Conservation (phyloP, 2,888 invertebrate genomes). For the Heterodera filipjevi region DNA sequence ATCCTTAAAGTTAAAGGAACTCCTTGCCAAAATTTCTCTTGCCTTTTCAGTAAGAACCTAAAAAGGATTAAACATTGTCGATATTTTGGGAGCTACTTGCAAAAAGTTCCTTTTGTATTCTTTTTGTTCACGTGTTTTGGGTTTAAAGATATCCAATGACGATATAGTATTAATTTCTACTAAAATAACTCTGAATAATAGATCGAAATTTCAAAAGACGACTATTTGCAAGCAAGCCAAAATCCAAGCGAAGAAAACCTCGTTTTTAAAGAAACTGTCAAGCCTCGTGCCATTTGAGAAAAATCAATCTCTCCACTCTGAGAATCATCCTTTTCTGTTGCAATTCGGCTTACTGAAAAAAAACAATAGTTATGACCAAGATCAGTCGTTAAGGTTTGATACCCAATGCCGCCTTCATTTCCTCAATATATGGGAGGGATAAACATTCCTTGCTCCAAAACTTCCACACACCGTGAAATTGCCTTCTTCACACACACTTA, state of each 20-base stretch:
- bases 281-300: constrained; percentile 30
- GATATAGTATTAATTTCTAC: too few species aligned
- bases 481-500: constrained; percentile 44
- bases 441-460: constrained; percentile 70
- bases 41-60: constrained; percentile 41
- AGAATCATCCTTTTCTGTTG: constrained; percentile 36
- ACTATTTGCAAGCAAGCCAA: too few species aligned
- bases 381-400: background rate
- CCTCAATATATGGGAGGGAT: constrained; percentile 79
- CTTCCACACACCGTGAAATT: constrained; percentile 60
- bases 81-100: too few species aligned
- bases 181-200: too few species aligned
- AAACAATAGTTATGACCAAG: too few species aligned
- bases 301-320: constrained; percentile 35
- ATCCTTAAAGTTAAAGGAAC: constrained; percentile 41
- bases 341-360: constrained; percentile 22
- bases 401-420: constrained; percentile 69
- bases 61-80: background rate
- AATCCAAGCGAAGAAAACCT: too few species aligned
- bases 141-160: too few species aligned
- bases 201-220: too few species aligned
- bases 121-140: too few species aligned
- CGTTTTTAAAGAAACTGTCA: constrained; percentile 32
- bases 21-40: constrained; percentile 37
- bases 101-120: too few species aligned